Evolutionary conservation across 1,140 invertebrate genomes (phyloP), one percentile per base, ranked within the genome.

Genomic region (Scaptodrosophila lebanonensis): DNA sequence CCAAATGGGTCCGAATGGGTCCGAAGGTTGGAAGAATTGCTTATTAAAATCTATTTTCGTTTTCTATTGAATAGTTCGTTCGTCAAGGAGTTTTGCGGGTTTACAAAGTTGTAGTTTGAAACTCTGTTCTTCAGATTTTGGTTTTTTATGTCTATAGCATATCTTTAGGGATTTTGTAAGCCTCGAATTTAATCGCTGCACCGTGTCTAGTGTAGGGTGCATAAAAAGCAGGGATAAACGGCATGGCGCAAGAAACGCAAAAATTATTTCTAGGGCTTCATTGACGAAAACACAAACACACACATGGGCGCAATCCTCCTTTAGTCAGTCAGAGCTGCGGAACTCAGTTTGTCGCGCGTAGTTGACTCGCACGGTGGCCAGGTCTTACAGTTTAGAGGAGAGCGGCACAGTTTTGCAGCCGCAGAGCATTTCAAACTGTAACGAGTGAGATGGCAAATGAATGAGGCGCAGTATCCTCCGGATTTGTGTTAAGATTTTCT

Each of bases 311-410:
- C 52, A 53, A 56, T 66, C 43, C 61, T 60, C 56, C 39, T 39
- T 16, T 11, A 33, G 29, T 42, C 35, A 25, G 22, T 25, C 22
- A 25, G 39, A 18, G 8, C 38, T 40, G 16, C 9, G 38, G 9
- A 16, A 9, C 35, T 82, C 73, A 77, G 73, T 79, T 72, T 59
- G 64, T 73, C 29, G 40, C 75, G 69, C 69, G 69, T 61, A 51
- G 68, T 73, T 36, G 69, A 39, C 35, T 44, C 69, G 75, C 54
- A 52, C 64, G 48, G 42, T 67, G 58, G 36, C 36, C 20, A 33
- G n/a, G 4, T n/a, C 30, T 11, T 20, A 73, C 56, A 58, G 72
- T 67, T 76, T 62, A n/a, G n/a, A n/a, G n/a, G n/a, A n/a, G n/a
- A n/a, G n/a, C n/a, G n/a, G n/a, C n/a, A n/a, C n/a, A n/a, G n/a